Percentiles rank a stretch among this genome's conserved stretches.
Conservation (phyloP, 64 coral and sea anemone genomes). For the Montipora efflorescens region DNA sequence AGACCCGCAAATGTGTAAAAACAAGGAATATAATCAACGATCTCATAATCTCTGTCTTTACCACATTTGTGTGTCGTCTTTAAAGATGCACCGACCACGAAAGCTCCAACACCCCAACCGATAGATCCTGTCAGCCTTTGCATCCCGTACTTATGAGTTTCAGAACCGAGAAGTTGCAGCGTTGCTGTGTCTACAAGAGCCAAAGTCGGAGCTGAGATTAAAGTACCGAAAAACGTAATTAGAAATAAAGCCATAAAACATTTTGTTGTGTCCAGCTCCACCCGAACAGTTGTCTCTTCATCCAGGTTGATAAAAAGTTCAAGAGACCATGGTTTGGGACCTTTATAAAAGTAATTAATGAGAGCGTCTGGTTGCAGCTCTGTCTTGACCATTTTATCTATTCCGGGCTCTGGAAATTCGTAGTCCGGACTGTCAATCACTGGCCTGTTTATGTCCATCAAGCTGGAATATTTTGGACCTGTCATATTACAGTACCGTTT, state of each 20-base stretch:
- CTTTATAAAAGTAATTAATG: conserved; percentile 84
- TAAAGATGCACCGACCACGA: conserved; percentile 93
- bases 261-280: conserved; percentile 85
- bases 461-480: conserved; percentile 45
- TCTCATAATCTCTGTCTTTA: conserved; percentile 89
- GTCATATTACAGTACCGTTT: conserved; percentile 86
- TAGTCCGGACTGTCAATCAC: conserved; percentile 81
- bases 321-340: conserved; percentile 89
- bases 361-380: conserved; percentile 56
- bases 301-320: conserved; percentile 81
- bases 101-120: conserved; percentile 96
- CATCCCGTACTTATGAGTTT: conserved; percentile 98
- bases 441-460: conserved; percentile 79
- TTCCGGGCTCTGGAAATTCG: conserved; percentile 84
- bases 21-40: conserved; percentile 97
- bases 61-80: conserved; percentile 92
- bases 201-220: conserved; percentile 90
- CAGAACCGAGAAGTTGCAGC: conserved; percentile 82
- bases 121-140: conserved; percentile 97
- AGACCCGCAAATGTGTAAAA: conserved; percentile 97
- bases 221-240: conserved; percentile 95
- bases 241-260: conserved; percentile 93
- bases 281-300: conserved; percentile 47
- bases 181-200: conserved; percentile 97
- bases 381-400: conserved; percentile 96